phyloP scores from a whole-genome alignment of 2,888 invertebrate genomes.

The Eumerus sabulonum region DNA sequence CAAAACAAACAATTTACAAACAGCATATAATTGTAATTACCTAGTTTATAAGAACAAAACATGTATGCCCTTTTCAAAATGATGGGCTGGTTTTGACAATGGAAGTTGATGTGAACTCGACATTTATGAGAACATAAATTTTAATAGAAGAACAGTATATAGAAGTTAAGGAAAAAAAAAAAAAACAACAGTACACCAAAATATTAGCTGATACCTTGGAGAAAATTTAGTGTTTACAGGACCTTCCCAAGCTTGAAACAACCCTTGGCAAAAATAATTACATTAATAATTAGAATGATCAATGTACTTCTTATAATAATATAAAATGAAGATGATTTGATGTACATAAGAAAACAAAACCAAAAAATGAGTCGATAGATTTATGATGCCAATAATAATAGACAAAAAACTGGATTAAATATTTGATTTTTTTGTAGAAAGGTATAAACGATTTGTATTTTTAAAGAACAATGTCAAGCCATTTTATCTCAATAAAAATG shows the following conservation, averaged over 20 bases:
- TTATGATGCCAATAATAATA: constrained; percentile 68
- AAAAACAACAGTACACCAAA: constrained; percentile 52
- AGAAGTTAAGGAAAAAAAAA: constrained; percentile 46
- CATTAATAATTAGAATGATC: constrained; percentile 52
- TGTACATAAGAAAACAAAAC: constrained; percentile 46
- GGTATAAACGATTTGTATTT: constrained; percentile 51
- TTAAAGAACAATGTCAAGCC: constrained; percentile 66
- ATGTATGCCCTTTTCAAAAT: constrained; percentile 50
- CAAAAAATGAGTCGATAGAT: constrained; percentile 60
- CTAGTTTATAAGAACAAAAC: constrained; percentile 53
- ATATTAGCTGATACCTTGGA: constrained; percentile 67
- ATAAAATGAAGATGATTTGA: constrained; percentile 51
- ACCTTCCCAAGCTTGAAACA: constrained; percentile 54
- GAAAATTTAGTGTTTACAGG: constrained; percentile 52
- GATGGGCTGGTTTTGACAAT: constrained; percentile 43
- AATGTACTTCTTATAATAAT: constrained; percentile 50
- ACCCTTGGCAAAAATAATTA: constrained; percentile 54
- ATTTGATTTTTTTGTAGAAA: constrained; percentile 59
- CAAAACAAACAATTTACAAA: constrained; percentile 60
- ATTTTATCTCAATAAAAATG: constrained; percentile 68
- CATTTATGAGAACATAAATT: constrained; percentile 44
- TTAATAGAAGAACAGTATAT: constrained; percentile 36
- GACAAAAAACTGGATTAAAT: constrained; percentile 66
- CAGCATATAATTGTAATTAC: constrained; percentile 48
- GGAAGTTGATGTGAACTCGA: constrained; percentile 47